Conservation (phyloP, 2,113 vertebrate genomes). For the Tylochromis polylepis region DNA sequence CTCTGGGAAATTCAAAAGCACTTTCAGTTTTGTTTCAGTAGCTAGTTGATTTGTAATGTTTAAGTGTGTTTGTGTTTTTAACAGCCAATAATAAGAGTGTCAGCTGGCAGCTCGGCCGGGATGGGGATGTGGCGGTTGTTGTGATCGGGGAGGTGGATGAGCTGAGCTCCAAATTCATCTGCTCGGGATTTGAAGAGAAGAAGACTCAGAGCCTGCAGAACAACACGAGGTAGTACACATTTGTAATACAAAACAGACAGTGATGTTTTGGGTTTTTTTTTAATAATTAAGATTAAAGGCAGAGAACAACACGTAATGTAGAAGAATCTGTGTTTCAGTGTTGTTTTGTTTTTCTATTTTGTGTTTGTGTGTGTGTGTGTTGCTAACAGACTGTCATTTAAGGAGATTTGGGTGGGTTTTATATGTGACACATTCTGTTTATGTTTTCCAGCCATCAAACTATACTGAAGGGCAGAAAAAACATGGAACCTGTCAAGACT, state of each 20-base stretch:
- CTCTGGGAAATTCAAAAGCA: neutral
- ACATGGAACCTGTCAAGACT: slow-evolving; percentile 44
- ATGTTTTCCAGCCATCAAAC: slow-evolving; percentile 57
- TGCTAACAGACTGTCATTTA: neutral
- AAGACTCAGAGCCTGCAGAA: slow-evolving; percentile 44
- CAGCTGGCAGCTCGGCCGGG: slow-evolving; percentile 73
- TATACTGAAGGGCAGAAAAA: slow-evolving; percentile 57
- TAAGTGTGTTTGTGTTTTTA: neutral
- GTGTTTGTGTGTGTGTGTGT: neutral
- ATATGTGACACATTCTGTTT: neutral
- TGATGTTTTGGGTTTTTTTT: rapidly evolving
- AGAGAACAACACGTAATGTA: neutral
- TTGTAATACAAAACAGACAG: neutral
- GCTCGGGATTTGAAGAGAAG: slow-evolving; percentile 61
- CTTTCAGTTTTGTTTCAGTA: neutral
- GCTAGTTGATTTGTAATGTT: neutral
- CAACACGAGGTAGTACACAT: slow-evolving; percentile 30
- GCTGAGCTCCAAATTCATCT: slow-evolving; percentile 69
- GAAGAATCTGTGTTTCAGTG: neutral
- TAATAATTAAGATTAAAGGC: neutral
- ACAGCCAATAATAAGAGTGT: slow-evolving; percentile 72
- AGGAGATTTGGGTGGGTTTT: neutral
- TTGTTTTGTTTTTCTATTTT: neutral
- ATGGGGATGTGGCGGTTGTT: slow-evolving; percentile 73
- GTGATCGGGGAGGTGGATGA: slow-evolving; percentile 74